A percentile compares a stretch with the other conserved stretches of the same genome.
These are phyloP conservation scores for Lathronympha strigana DNA, from an alignment of 2,888 invertebrate genomes.

Conservation along the genomic window DNA sequence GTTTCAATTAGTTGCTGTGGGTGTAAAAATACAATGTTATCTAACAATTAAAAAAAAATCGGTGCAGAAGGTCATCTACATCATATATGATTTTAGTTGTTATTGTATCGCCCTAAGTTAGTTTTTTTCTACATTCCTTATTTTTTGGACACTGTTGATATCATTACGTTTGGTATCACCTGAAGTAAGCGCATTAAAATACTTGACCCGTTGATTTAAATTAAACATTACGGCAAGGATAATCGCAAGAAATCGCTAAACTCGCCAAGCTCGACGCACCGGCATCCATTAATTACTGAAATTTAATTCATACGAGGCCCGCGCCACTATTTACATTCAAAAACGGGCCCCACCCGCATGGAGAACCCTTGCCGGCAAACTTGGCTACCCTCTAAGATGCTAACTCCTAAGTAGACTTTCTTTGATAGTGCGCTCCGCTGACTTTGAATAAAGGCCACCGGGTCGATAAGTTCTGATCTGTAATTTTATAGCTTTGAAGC, in stretches of 20 bases:
- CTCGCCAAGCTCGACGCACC: slow-evolving; percentile 48
- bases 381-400: slow-evolving; percentile 81
- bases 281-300: slow-evolving; percentile 82
- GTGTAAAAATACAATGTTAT: too few species aligned
- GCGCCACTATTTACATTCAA: slow-evolving; percentile 82
- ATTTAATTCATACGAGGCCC: slow-evolving; percentile 82
- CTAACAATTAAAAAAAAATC: too few species aligned
- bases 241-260: slow-evolving; percentile 29
- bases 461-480: slow-evolving; percentile 83
- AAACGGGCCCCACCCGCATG: slow-evolving; percentile 79
- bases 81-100: too few species aligned
- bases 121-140: neutral
- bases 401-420: slow-evolving; percentile 82
- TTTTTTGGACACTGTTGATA: too few species aligned
- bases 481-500: slow-evolving; percentile 83
- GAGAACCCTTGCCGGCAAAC: slow-evolving; percentile 79
- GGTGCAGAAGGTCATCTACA: too few species aligned
- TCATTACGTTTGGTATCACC: too few species aligned
- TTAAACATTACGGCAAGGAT: neutral
- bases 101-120: too few species aligned
- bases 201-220: neutral
- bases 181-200: slow-evolving; percentile 5
- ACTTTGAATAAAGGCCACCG: slow-evolving; percentile 78
- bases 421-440: slow-evolving; percentile 83
- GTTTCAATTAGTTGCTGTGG: too few species aligned